Evolutionary conservation across 2,888 invertebrate species (phyloP), one percentile per base, ranked within the genome.

Genomic region (Teleogryllus oceanicus): DNA sequence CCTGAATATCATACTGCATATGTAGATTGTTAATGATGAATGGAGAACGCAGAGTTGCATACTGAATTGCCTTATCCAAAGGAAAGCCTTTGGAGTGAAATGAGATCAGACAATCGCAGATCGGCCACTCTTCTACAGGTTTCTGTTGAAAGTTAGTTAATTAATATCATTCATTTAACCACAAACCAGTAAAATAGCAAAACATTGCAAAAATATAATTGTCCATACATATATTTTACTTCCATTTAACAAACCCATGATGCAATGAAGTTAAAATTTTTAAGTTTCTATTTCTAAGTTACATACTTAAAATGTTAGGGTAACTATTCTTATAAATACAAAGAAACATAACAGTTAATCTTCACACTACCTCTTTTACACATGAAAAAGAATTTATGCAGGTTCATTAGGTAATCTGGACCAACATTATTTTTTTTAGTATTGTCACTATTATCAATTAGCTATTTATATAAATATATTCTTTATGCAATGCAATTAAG

Each of bases 1-100:
- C 94, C 90, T 95, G 97, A 85, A 99, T 95, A 87, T 97, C 97
- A 88, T 96, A 99, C 87, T 99, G 99, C 94, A 98, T 96, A 85
- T 97, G 96, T 84, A 99, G 91, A 89, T 99, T 98, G 88, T 99
- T 99, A 84, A 99, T 96, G 83, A 98, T 95, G 87, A 97, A 99
- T 0, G 99, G 99, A 87, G 95, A 95, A 83, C 97, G 91, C 81
- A 98, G 89, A 85, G 94, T 94, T 80, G 97, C 95, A 88, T 99
- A 99, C 85, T 94, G 94, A 84, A 99, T 97, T 50, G 99, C 99
- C 89, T 99, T 99, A 85, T 98, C 97, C 82, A 99, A 89, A 0
- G 99, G 99, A 88, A 99, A 99, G 74, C 99, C 98, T 88, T 97
- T 96, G 8, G 98, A 98, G 88, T 98, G 98, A 88, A 99, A 99